A percentile compares a stretch with the other conserved stretches of the same genome.
Conservation (phyloP, 2,113 vertebrate genomes). For the Spheniscus mendiculus region DNA sequence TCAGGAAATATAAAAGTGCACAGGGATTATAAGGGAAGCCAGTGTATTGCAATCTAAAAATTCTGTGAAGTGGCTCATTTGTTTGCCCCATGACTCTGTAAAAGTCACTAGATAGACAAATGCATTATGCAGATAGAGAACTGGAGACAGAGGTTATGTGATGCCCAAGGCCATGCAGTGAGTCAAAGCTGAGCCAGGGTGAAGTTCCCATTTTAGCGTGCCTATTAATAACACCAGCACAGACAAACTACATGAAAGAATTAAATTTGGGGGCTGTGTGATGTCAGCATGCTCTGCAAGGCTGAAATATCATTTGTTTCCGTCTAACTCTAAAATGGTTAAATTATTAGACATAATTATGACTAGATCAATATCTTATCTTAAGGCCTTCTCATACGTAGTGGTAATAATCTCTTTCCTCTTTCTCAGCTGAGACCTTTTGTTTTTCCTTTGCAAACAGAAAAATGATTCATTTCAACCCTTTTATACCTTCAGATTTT, state of each 20-base stretch:
- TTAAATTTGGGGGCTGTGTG: not conserved
- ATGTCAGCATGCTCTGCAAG: not conserved
- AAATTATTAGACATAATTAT: not conserved
- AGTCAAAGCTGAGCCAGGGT: conserved; percentile 43
- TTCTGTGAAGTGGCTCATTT: conserved; percentile 14
- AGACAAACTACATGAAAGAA: conserved; percentile 18
- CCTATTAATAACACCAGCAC: conserved; percentile 46
- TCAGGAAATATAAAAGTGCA: not conserved
- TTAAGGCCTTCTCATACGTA: not conserved
- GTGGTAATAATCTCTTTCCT: not conserved
- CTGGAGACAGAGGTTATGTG: conserved; percentile 57
- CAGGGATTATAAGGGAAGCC: not conserved
- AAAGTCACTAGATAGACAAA: conserved; percentile 31
- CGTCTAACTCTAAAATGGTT: not conserved
- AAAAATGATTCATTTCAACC: not conserved
- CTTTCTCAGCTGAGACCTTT: not conserved
- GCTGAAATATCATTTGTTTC: not conserved
- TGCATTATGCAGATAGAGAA: conserved; percentile 24
- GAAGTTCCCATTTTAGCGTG: conserved; percentile 41
- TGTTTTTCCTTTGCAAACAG: not conserved
- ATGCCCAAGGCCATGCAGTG: conserved; percentile 53
- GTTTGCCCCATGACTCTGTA: not conserved
- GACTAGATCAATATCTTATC: not conserved
- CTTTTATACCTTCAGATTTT: not conserved
- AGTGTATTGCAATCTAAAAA: not conserved